phyloP scores from a whole-genome alignment of 2,888 invertebrate species.

The Folsomia manolachei region DNA sequence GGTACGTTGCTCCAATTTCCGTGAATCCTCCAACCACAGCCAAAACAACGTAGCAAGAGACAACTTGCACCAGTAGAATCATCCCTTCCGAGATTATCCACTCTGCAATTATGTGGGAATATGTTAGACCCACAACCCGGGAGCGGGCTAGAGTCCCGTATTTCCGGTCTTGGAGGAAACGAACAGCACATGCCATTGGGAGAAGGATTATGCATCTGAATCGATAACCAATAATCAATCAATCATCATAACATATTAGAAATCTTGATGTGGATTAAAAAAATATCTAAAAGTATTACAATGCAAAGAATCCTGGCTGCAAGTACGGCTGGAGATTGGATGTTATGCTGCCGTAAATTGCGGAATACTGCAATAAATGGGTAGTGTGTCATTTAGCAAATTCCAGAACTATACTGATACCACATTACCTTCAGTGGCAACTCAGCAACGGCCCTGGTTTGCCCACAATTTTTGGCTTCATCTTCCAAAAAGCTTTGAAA shows the following conservation, averaged over 20 bases:
- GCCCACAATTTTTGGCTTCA: not conserved
- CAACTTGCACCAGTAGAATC: not conserved
- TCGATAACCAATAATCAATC: too few species aligned
- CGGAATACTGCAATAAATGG: not conserved
- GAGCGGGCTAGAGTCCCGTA: not conserved
- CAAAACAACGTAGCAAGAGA: not conserved
- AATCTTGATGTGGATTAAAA: too few species aligned
- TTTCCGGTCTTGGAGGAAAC: not conserved
- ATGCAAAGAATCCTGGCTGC: not conserved
- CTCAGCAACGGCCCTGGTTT: not conserved
- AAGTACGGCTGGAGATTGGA: not conserved
- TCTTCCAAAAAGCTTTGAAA: not conserved
- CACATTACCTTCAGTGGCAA: conserved; percentile 10
- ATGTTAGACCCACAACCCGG: not conserved
- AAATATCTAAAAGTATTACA: not conserved
- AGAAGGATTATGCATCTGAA: conserved; percentile 12
- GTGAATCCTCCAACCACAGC: not conserved
- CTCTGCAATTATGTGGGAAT: not conserved
- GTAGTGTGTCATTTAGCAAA: not conserved
- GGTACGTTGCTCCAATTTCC: not conserved
- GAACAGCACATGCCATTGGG: not conserved
- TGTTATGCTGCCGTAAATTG: not conserved
- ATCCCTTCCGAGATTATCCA: conserved; percentile 1
- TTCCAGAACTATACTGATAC: not conserved
- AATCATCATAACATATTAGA: too few species aligned